These are phyloP conservation scores for Synanceia verrucosa DNA, from an alignment of 2,797 vertebrate species.

Conservation along the genomic window DNA sequence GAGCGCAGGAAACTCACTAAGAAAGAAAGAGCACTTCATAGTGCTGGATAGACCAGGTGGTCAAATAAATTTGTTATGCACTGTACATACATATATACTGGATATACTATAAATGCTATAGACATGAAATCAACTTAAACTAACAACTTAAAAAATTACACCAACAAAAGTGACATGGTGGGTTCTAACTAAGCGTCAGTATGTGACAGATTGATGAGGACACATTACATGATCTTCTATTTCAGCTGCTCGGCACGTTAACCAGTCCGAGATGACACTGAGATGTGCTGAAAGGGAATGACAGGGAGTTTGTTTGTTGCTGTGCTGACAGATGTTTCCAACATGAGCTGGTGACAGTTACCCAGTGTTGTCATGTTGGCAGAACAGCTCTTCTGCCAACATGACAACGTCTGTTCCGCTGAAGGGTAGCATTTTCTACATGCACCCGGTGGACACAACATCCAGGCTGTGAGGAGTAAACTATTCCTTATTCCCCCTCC, in stretches of 20 bases:
- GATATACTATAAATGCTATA: too few species aligned
- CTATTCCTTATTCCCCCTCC: not conserved
- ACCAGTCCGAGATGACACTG: not conserved
- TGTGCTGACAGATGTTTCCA: slow-evolving; percentile 33
- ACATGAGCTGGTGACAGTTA: not conserved
- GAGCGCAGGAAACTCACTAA: too few species aligned
- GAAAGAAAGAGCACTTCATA: too few species aligned
- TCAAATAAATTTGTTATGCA: too few species aligned
- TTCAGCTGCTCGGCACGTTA: not conserved
- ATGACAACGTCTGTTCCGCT: slow-evolving; percentile 8
- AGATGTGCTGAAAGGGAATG: not conserved
- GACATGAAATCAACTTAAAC: too few species aligned
- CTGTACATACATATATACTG: too few species aligned
- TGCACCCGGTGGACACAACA: not conserved
- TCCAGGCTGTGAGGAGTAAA: not conserved
- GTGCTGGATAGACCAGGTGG: too few species aligned
- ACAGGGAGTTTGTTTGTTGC: not conserved
- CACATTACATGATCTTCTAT: slow-evolving; percentile 22
- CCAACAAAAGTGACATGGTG: too few species aligned
- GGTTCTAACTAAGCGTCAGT: too few species aligned
- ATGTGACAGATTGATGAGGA: too few species aligned
- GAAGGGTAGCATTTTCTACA: not conserved
- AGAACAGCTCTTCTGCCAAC: too few species aligned
- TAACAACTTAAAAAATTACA: too few species aligned
- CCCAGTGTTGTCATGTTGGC: slow-evolving; percentile 21